Evolutionary conservation across 1,140 invertebrate species (phyloP).

Genomic region (Lordiphosa collinella): DNA sequence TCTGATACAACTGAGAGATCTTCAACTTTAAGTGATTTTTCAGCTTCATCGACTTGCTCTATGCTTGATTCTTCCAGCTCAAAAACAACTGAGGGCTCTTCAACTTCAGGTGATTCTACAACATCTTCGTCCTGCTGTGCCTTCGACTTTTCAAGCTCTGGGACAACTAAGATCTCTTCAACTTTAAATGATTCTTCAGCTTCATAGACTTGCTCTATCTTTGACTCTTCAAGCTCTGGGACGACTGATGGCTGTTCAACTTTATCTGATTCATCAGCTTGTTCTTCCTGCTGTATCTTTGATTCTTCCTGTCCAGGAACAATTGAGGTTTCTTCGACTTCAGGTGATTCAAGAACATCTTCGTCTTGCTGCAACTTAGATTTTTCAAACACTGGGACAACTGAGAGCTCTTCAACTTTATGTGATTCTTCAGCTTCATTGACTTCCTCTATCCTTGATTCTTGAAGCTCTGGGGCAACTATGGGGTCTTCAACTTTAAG

Average conservation of each 20-base stretch:
- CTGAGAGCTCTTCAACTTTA: not conserved
- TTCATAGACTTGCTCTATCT: not conserved
- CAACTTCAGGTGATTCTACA: no score
- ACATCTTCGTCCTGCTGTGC: no score
- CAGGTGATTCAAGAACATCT: no score
- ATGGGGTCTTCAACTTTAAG: not conserved
- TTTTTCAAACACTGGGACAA: not conserved
- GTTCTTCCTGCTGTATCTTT: not conserved
- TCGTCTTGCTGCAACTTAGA: not conserved
- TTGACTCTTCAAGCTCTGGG: no score
- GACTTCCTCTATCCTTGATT: not conserved
- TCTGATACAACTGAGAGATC: not conserved
- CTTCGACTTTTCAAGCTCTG: no score
- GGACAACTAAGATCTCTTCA: not conserved
- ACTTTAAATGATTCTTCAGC: not conserved
- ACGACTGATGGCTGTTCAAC: not conserved
- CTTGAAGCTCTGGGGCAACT: not conserved
- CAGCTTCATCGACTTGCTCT: not conserved
- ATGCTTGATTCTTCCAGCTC: not conserved
- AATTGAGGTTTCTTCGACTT: no score
- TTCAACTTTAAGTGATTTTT: not conserved
- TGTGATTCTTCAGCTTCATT: not conserved
- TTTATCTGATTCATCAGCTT: not conserved
- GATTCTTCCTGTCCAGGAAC: no score
- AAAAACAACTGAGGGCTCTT: no score